These are phyloP conservation scores for Phaedon cochleariae DNA, from an alignment of 2,888 invertebrate species.

Conservation along the genomic window DNA sequence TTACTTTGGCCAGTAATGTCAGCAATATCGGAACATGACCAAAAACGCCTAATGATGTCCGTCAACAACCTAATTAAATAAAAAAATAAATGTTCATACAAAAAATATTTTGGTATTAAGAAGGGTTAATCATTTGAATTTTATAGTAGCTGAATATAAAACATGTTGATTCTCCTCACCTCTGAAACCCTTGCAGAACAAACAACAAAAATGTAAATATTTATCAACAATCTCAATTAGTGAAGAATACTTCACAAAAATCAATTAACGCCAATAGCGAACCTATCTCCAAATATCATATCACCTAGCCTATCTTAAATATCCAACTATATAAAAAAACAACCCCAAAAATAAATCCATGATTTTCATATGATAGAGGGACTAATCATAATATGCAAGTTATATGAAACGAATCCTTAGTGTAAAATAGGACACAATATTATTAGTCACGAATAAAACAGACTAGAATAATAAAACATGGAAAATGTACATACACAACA, in stretches of 20 bases:
- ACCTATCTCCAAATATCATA: background rate
- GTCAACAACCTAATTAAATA: slow-evolving; percentile 28
- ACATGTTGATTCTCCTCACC: too few species aligned
- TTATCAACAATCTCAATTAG: background rate
- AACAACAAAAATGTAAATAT: background rate
- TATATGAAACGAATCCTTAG: background rate
- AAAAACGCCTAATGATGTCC: slow-evolving; percentile 21
- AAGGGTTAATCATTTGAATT: background rate
- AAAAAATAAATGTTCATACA: slow-evolving; percentile 22
- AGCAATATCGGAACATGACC: too few species aligned
- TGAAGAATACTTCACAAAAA: background rate
- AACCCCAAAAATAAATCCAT: background rate
- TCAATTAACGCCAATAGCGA: background rate
- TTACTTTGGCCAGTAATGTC: too few species aligned
- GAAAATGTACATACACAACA: slow-evolving; percentile 27
- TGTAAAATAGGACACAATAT: slow-evolving; percentile 19
- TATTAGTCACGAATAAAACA: slow-evolving; percentile 32
- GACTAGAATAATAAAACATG: slow-evolving; percentile 32
- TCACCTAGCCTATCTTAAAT: background rate
- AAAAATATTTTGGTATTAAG: slow-evolving; percentile 15
- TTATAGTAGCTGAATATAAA: background rate
- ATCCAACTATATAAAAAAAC: background rate
- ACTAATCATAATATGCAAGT: slow-evolving; percentile 1
- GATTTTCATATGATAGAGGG: background rate
- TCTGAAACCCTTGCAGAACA: background rate